Percentiles rank a stretch among this genome's conserved stretches.
Evolutionary conservation across 2,888 invertebrate species (phyloP).

Genomic region (Nemurella pictetii): DNA sequence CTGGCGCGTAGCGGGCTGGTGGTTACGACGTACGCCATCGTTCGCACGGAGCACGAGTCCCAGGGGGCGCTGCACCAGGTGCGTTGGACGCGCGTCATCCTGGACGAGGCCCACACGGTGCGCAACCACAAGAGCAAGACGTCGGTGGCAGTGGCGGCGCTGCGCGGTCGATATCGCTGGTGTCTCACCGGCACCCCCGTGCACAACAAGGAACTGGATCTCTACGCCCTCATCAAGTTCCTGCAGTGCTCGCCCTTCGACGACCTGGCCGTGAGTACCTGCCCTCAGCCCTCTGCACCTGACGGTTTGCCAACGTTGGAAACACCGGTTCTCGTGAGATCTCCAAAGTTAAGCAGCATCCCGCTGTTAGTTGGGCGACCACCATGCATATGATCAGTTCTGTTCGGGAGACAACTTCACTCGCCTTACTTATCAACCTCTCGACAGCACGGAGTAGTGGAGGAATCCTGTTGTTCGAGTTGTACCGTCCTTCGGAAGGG

Average conservation of each 20-base stretch:
- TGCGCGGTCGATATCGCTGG: constrained; percentile 71
- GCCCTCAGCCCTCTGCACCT: no score
- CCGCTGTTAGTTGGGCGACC: no score
- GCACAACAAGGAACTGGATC: constrained; percentile 88
- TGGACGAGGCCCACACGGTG: constrained; percentile 93
- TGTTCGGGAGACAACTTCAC: no score
- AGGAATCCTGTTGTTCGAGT: no score
- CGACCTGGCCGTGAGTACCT: constrained; percentile 66
- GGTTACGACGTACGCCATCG: constrained; percentile 84
- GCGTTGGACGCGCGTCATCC: constrained; percentile 81
- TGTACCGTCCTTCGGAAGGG: no score
- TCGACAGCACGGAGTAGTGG: no score
- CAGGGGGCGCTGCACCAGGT: constrained; percentile 67
- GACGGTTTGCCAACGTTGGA: no score
- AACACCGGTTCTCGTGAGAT: no score
- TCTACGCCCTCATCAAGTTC: constrained; percentile 81
- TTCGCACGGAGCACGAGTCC: constrained; percentile 59
- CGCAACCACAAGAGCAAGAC: constrained; percentile 83
- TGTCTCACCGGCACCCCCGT: constrained; percentile 93
- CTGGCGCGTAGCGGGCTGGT: constrained; percentile 79
- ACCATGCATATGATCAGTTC: no score
- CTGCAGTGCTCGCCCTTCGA: constrained; percentile 86
- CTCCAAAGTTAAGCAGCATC: no score
- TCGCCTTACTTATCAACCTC: no score
- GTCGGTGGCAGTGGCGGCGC: constrained; percentile 68